A percentile compares a stretch with the other conserved stretches of the same genome.
These are phyloP conservation scores for Cassiopea andromeda DNA, from an alignment of 30 jellyfish, hydroid and myxozoan genomes.

Conservation along the genomic window DNA sequence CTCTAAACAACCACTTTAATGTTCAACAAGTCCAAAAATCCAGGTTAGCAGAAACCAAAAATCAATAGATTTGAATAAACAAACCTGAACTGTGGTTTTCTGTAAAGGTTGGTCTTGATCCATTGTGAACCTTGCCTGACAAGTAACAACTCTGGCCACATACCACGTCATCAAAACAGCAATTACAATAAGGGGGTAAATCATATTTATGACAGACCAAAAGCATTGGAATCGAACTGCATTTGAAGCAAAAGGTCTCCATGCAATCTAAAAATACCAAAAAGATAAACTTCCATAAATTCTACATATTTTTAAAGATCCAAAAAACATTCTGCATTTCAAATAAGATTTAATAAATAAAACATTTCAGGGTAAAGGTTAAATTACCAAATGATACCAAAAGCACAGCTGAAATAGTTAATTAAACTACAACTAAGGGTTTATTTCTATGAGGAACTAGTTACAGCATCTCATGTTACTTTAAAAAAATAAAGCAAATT, in stretches of 20 bases:
- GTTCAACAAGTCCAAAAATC: background rate
- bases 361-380: too few species aligned
- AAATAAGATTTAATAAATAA: too few species aligned
- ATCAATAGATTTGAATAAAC: background rate
- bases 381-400: too few species aligned
- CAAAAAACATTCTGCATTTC: too few species aligned
- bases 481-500: too few species aligned
- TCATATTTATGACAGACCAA: constrained; percentile 45
- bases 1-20: background rate
- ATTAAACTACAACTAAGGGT: too few species aligned
- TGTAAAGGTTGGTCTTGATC: constrained; percentile 38
- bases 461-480: too few species aligned
- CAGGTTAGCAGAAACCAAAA: background rate
- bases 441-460: too few species aligned
- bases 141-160: constrained; percentile 71
- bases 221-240: constrained; percentile 62
- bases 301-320: too few species aligned
- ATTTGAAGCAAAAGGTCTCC: constrained; percentile 82
- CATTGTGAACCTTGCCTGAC: constrained; percentile 77
- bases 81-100: constrained; percentile 43
- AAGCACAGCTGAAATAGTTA: too few species aligned
- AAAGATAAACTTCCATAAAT: too few species aligned
- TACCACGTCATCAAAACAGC: constrained; percentile 72
- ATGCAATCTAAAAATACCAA: constrained; percentile 66
- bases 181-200: constrained; percentile 55